Percentiles rank a stretch among this genome's conserved stretches.
These are phyloP conservation scores for Leucoraja erinaceus DNA, from an alignment of 2,113 vertebrate genomes.

Conservation along the genomic window DNA sequence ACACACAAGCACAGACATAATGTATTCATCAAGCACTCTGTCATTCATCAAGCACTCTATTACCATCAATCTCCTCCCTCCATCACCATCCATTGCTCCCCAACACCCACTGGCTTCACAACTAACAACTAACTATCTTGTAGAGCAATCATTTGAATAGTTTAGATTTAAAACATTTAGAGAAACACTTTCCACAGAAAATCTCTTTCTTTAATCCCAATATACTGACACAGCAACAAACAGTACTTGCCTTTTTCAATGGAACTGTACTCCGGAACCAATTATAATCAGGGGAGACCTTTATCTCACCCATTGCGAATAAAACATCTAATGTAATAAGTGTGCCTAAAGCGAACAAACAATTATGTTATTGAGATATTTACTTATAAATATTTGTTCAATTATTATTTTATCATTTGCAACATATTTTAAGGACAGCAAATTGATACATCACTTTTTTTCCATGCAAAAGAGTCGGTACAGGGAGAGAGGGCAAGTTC, in stretches of 20 bases:
- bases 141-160: neutral
- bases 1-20: too few relatives aligned
- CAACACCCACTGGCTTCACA: too few relatives aligned
- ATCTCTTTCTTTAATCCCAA: neutral
- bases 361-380: slow-evolving; percentile 40
- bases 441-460: neutral
- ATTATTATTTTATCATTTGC: neutral
- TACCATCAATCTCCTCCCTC: too few relatives aligned
- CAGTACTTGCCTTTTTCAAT: slow-evolving; percentile 79
- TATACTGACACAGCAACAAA: slow-evolving; percentile 7
- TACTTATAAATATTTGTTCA: neutral
- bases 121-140: neutral
- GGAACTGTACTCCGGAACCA: slow-evolving; percentile 98
- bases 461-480: neutral
- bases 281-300: slow-evolving; percentile 95
- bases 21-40: too few relatives aligned
- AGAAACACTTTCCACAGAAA: neutral
- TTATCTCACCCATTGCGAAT: slow-evolving; percentile 89
- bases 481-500: neutral
- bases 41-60: too few relatives aligned
- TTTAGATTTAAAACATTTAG: neutral
- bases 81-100: too few relatives aligned
- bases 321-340: slow-evolving; percentile 43
- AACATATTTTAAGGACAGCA: neutral
- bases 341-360: slow-evolving; percentile 48